phyloP scores from a whole-genome alignment of 1,140 invertebrate genomes.

The Eulimnadia texana region DNA sequence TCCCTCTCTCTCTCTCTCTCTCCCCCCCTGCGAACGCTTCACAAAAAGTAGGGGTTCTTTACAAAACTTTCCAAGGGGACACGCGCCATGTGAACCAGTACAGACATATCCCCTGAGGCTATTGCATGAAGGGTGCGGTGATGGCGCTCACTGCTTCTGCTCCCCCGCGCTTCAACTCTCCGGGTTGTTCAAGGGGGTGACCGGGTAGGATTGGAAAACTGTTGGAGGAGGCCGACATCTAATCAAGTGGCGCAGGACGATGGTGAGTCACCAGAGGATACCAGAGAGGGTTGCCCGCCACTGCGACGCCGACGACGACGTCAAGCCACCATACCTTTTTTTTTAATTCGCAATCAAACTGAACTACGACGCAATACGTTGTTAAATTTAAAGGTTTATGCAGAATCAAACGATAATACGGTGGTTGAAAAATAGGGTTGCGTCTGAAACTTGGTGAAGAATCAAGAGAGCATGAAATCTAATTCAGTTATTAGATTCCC shows the following conservation, averaged over 20 bases:
- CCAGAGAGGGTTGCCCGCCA: constrained; percentile 1
- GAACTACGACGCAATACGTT: background rate
- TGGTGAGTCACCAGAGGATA: constrained; percentile 6
- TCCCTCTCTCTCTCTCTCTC: background rate
- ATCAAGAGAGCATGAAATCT: too few species aligned
- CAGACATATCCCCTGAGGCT: background rate
- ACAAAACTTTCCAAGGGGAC: background rate
- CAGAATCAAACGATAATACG: too few species aligned
- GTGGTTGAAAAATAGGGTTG: too few species aligned
- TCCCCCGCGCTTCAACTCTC: too few species aligned
- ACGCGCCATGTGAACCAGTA: background rate
- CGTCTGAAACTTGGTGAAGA: too few species aligned
- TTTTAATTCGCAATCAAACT: background rate
- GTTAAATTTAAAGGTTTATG: too few species aligned
- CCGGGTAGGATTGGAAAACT: background rate
- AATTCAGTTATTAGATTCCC: too few species aligned
- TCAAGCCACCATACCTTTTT: background rate
- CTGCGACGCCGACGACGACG: background rate
- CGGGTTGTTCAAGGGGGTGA: too few species aligned
- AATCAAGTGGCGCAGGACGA: constrained; percentile 8
- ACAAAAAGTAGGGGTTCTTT: background rate
- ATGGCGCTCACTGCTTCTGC: too few species aligned
- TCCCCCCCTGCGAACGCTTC: background rate
- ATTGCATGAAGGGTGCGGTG: background rate
- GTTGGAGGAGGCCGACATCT: background rate